Conservation (phyloP, 2,888 invertebrate genomes). For the Alcis repandata region DNA sequence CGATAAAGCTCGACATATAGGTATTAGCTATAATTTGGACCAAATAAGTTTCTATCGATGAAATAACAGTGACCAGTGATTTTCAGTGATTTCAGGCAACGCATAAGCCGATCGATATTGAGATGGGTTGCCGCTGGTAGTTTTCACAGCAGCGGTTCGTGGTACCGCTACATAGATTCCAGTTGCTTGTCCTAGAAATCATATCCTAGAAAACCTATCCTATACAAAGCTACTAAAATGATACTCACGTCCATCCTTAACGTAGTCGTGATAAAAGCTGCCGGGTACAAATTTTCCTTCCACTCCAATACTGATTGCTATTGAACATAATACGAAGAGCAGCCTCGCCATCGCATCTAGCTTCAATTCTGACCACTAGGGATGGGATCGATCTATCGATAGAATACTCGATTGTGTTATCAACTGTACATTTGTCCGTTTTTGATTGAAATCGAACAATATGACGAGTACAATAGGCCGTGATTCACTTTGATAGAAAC, state of each 20-base stretch:
- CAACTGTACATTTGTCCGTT: slow-evolving; percentile 13
- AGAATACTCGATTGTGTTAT: slow-evolving; percentile 9
- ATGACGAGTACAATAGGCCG: slow-evolving; percentile 4
- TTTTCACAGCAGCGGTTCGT: too few relatives aligned
- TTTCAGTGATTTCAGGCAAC: too few relatives aligned
- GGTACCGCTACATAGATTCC: too few relatives aligned
- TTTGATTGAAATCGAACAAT: slow-evolving; percentile 24
- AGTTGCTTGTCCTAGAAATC: too few relatives aligned
- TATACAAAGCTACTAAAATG: not conserved
- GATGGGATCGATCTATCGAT: slow-evolving; percentile 24
- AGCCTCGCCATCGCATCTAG: slow-evolving; percentile 34
- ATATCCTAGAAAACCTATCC: not conserved
- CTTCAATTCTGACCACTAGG: slow-evolving; percentile 34
- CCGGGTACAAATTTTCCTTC: slow-evolving; percentile 22
- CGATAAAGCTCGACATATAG: not conserved
- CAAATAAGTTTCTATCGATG: too few relatives aligned
- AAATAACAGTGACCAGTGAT: too few relatives aligned
- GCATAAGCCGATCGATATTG: too few relatives aligned
- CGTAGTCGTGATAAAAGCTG: slow-evolving; percentile 65
- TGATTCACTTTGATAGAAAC: slow-evolving; percentile 4
- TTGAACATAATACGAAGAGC: slow-evolving; percentile 29
- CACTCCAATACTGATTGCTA: slow-evolving; percentile 25
- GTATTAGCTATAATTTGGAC: too few relatives aligned
- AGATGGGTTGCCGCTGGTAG: too few relatives aligned
- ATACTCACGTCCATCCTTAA: slow-evolving; percentile 78